Evolutionary conservation across 2,113 vertebrate genomes (phyloP).

Genomic region (Parus major): DNA sequence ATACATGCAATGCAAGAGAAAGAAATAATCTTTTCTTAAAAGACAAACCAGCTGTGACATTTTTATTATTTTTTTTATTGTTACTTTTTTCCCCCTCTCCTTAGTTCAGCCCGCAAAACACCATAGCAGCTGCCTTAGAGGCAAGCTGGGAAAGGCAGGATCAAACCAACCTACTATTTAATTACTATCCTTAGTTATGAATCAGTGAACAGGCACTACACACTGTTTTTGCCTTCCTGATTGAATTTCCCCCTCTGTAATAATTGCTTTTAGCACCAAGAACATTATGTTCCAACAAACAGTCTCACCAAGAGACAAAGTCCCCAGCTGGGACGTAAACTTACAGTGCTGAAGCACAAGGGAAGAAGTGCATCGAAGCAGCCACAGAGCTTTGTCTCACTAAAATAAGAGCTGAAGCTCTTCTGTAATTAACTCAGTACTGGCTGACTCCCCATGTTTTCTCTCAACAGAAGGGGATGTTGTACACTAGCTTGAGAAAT

Average conservation of each 20-base stretch:
- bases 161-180: not conserved
- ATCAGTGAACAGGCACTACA: conserved; percentile 7
- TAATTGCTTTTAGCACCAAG: conserved; percentile 15
- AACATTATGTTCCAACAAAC: not conserved
- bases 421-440: conserved; percentile 47
- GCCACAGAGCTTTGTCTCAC: not conserved
- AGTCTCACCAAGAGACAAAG: not conserved
- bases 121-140: not conserved
- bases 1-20: not conserved
- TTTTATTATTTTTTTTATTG: not conserved
- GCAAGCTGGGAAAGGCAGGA: not conserved
- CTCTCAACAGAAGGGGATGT: conserved; percentile 39
- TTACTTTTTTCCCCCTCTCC: not conserved
- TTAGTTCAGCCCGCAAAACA: not conserved
- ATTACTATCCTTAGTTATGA: conserved; percentile 26
- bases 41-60: not conserved
- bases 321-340: conserved; percentile 12
- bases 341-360: not conserved
- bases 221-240: not conserved
- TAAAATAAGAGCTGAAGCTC: not conserved
- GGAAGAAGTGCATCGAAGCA: not conserved
- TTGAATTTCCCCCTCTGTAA: not conserved
- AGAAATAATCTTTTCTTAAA: not conserved
- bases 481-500: conserved; percentile 25
- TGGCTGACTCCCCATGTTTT: conserved; percentile 12